Evolutionary conservation across 1,140 invertebrate genomes (phyloP), one percentile per base, ranked within the genome.

Genomic region (Eciton burchellii): DNA sequence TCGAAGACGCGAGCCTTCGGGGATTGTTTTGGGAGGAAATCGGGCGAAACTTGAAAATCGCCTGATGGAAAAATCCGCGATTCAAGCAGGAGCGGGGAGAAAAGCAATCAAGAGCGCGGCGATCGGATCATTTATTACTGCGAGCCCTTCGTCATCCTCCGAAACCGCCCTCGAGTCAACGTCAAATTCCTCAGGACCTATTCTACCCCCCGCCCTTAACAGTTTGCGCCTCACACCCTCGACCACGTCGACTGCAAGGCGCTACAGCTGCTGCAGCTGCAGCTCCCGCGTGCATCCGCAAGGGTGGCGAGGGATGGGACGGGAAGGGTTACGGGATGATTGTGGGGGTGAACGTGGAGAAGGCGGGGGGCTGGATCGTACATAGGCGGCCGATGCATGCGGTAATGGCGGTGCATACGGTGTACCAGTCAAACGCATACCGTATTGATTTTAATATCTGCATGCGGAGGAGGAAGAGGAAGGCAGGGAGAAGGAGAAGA

Each of bases 371-470:
- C 79, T 52, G 26, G 47, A 47, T 24, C 47, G 52, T 60, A 60
- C 54, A 57, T 84, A 79, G 45, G 74, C 63, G 73, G 81, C 84
- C 43, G 24, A 41, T 73, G 82, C 45, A 79, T 81, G 86, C 65
- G 76, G 83, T 88, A 88, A 90, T 90, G 88, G 88, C 87, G 84
- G 73, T 70, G 85, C 89, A 83, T 86, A 85, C 84, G 60, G 85
- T 83, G 73, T 86, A 88, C 88, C 89, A 91, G 89, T 91, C 91
- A 91, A 91, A 91, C 89, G 86, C 89, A 91, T 89, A 91, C 89
- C 86, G 91, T 91, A 91, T 92, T 87, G 91, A 92, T 91, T 92
- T 92, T 91, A 91, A 92, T 90, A 90, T 88, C 84, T 41, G 81
- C 73, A 84, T 83, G 81, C 77, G 45, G 79, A 86, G 79, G 70